A percentile compares a stretch with the other conserved stretches of the same genome.
Evolutionary conservation across 1,140 invertebrate genomes (phyloP).

Genomic region (Bombus cullumanus): DNA sequence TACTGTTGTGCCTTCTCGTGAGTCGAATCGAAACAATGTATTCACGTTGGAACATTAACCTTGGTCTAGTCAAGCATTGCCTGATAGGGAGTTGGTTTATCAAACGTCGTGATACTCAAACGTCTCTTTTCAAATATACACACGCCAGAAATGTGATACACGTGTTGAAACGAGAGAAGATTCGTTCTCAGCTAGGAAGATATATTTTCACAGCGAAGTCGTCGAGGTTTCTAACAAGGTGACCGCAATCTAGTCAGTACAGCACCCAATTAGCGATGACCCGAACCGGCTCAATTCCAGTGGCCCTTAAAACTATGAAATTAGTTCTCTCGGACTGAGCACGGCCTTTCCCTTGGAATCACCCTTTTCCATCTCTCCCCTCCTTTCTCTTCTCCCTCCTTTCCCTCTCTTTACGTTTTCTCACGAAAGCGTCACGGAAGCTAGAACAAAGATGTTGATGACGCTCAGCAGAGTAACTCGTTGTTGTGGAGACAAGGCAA

Average conservation of each 20-base stretch:
- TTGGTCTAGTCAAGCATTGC: constrained; percentile 1
- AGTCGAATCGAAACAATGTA: not conserved
- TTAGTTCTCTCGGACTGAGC: constrained; percentile 47
- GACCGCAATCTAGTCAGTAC: constrained; percentile 67
- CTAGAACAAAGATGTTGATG: constrained; percentile 4
- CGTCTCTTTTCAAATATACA: not conserved
- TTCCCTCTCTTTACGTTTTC: not conserved
- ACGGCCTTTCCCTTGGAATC: constrained; percentile 24
- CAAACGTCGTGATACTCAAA: too few relatives aligned
- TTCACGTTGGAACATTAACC: constrained; percentile 2
- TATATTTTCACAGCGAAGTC: constrained; percentile 60
- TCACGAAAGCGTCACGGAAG: not conserved
- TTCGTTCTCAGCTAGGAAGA: constrained; percentile 43
- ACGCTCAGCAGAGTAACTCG: not conserved
- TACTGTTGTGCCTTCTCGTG: too few relatives aligned
- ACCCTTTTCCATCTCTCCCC: not conserved
- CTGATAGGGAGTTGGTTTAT: constrained; percentile 5
- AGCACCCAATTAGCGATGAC: constrained; percentile 72
- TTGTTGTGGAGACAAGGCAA: not conserved
- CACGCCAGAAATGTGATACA: not conserved
- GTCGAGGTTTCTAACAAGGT: constrained; percentile 68
- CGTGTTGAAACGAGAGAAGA: not conserved
- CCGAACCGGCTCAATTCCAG: constrained; percentile 62
- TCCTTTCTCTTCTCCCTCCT: not conserved
- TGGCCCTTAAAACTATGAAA: constrained; percentile 62